Percentiles rank a stretch among this genome's conserved stretches.
phyloP scores from a whole-genome alignment of 1,140 invertebrate species.

The Venturia canescens region DNA sequence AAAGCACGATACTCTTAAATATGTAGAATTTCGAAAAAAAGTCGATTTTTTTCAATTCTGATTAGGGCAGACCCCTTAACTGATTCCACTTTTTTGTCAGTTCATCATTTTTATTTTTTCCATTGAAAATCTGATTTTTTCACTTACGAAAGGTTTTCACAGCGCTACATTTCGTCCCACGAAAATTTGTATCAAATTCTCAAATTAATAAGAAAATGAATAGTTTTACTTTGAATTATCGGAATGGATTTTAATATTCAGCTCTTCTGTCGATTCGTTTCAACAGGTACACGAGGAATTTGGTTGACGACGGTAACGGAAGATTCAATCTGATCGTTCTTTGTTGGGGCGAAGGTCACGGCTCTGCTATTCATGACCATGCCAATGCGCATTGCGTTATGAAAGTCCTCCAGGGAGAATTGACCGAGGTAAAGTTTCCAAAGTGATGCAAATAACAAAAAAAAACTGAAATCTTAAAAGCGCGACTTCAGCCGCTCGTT shows the following conservation, averaged over 20 bases:
- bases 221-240: not conserved
- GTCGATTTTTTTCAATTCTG: too few species aligned
- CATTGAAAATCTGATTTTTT: too few species aligned
- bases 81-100: too few species aligned
- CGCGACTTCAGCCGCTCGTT: too few species aligned
- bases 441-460: not conserved
- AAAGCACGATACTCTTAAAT: too few species aligned
- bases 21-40: too few species aligned
- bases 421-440: slow-evolving; percentile 80
- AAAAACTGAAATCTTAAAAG: too few species aligned
- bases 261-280: slow-evolving; percentile 19
- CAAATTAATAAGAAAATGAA: slow-evolving; percentile 20
- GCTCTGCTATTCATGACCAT: slow-evolving; percentile 97
- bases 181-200: too few species aligned
- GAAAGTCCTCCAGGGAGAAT: slow-evolving; percentile 89
- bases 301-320: slow-evolving; percentile 96
- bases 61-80: not conserved
- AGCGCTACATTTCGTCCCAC: too few species aligned
- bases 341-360: slow-evolving; percentile 97
- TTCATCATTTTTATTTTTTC: too few species aligned
- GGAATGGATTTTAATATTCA: not conserved
- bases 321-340: slow-evolving; percentile 98
- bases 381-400: slow-evolving; percentile 98
- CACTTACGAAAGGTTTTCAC: too few species aligned
- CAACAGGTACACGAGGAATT: slow-evolving; percentile 93